Conservation (phyloP, 2,888 invertebrate genomes). For the Notocelia uddmanniana region DNA sequence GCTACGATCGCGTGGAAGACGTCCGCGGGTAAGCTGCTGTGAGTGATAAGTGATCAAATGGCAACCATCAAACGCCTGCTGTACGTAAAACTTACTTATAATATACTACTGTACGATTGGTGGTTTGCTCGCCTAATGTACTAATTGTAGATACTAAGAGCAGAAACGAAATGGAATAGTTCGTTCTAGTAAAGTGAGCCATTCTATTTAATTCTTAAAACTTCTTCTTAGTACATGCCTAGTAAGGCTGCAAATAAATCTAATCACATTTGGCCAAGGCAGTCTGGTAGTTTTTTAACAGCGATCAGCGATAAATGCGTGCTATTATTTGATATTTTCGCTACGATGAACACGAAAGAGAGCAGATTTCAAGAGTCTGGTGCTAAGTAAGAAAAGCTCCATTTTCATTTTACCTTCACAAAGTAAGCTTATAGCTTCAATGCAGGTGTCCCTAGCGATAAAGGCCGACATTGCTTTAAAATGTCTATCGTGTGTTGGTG, state of each 20-base stretch:
- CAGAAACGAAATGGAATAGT: too few species aligned
- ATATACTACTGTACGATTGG: too few species aligned
- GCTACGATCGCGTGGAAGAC: too few species aligned
- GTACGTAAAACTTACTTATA: too few species aligned
- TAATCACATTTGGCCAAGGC: neutral
- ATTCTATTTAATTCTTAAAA: too few species aligned
- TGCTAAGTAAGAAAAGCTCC: slow-evolving; percentile 1
- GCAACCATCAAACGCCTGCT: too few species aligned
- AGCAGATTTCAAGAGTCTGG: neutral
- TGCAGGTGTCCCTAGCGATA: slow-evolving; percentile 8
- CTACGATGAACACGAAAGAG: slow-evolving; percentile 12
- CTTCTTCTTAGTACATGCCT: too few species aligned
- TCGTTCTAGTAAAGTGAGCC: too few species aligned
- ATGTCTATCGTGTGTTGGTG: neutral
- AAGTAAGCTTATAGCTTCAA: slow-evolving; percentile 14
- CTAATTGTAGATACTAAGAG: too few species aligned
- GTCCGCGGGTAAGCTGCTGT: too few species aligned
- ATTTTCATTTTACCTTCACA: slow-evolving; percentile 18
- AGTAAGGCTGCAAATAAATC: neutral
- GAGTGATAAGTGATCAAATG: too few species aligned
- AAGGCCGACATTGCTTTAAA: neutral
- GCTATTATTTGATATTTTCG: slow-evolving; percentile 30
- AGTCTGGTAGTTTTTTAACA: slow-evolving; percentile 12
- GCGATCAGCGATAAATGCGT: slow-evolving; percentile 20
- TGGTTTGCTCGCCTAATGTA: too few species aligned